These are phyloP conservation scores for Muscicapa comitata DNA, from an alignment of 2,797 vertebrate species.

Conservation along the genomic window DNA sequence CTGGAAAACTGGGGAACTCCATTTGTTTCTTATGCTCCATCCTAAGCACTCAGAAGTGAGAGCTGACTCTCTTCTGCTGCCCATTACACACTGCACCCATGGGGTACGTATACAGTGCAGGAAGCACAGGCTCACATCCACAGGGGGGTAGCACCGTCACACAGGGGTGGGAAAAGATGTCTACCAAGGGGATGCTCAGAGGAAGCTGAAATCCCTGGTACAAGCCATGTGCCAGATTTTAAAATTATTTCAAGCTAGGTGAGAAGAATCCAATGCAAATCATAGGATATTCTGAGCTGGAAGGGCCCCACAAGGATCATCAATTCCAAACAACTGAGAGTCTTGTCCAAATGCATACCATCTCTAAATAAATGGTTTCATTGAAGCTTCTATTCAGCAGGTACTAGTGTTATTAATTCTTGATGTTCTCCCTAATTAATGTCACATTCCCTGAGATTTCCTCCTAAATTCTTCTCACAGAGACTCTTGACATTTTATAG, in stretches of 20 bases:
- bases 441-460: background rate
- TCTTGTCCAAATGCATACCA: background rate
- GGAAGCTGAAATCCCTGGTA: background rate
- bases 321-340: background rate
- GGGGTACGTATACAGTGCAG: rapidly evolving
- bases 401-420: background rate
- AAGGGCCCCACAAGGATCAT: background rate
- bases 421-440: background rate
- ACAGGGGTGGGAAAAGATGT: background rate
- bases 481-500: background rate
- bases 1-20: background rate
- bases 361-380: background rate
- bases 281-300: background rate
- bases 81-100: rapidly evolving
- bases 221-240: background rate
- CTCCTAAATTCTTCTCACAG: background rate
- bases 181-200: too few species aligned
- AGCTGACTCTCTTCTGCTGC: background rate
- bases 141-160: background rate
- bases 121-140: background rate
- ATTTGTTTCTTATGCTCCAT: rapidly evolving
- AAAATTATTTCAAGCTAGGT: background rate
- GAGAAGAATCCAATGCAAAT: background rate
- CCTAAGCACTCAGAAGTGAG: background rate
- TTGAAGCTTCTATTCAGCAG: background rate